Evolutionary conservation across 2,113 vertebrate genomes (phyloP), one percentile per base, ranked within the genome.

Genomic region (Rhadina sibilatrix): DNA sequence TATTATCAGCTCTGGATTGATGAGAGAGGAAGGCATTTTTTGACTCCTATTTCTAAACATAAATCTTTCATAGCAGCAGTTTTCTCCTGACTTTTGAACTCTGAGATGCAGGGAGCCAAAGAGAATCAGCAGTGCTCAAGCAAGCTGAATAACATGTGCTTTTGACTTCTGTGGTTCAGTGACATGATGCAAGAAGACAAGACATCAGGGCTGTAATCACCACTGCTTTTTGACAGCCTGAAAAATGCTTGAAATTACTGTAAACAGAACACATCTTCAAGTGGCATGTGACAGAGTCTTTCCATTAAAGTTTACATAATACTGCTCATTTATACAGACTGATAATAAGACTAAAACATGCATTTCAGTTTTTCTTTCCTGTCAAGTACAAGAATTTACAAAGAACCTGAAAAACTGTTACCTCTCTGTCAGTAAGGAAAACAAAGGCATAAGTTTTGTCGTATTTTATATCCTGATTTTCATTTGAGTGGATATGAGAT

Each of bases 161-260:
- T 93, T 92, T 91, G 56, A 44, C 20, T 82, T 75, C 50, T 87
- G 52, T 23, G 7, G 47, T 82, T 91, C 74, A 66, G 35, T 59
- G 88, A 82, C 47, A 54, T 53, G 82, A 53, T 50, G 89, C 38
- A 84, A 94, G 72, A 63, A 50, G 69, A 78, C 46, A 78, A 91
- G 60, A 47, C 15, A 71, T 66, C 20, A 42, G 33, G 21, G 25
- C 69, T 87, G 42, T 90, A 94, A 95, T 90, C 94, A 91, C 25
- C 23, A 61, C 31, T 44, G 27, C 8, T 81, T 83, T 94, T 86
- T 1, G 33, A 89, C 77, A 96, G 64, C 28, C 56, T 84, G 74
- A 91, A 68, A 91, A 93, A 89, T 84, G 30, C 56, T 87, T 75
- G 56, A 91, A 95, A 93, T 77, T 87, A 77, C 60, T 66, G 14